Evolutionary conservation across 2,888 invertebrate species (phyloP), one percentile per base, ranked within the genome.

Genomic region (Pyralis farinalis): DNA sequence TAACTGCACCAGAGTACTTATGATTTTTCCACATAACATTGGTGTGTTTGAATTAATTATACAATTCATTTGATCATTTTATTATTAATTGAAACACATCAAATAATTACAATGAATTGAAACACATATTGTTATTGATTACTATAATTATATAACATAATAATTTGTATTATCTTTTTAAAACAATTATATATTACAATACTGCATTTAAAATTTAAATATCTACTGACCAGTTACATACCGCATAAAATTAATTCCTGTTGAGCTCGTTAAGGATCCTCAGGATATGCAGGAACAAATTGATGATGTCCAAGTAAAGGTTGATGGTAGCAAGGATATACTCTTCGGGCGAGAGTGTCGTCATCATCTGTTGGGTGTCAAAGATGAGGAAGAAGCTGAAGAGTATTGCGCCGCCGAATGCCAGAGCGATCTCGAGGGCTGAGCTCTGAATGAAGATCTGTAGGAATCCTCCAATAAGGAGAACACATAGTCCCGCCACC

Each of bases 321-420:
- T 94, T 95, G 68, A 97, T 95, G 0, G 96, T 94, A 1, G 96
- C 96, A 36, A 95, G 80, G 56, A 97, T 96, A 77, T 97, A 97
- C 67, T 97, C 97, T 71, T 97, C 96, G 0, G 96, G 93, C 0
- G 95, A 95, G 37, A 95, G 82, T 2, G 90, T 92, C 51, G 93
- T 91, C 95, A 96, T 95, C 82, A 96, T 91, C 84, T 94, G 91
- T 71, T 96, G 95, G 0, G 96, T 95, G 79, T 97, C 97, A 65
- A 93, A 94, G 52, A 97, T 91, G 32, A 97, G 93, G 84, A 96
- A 96, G 31, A 96, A 81, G 27, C 93, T 94, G 82, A 97, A 97
- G 33, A 97, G 65, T 4, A 94, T 74, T 0, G 94, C 93, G 3
- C 96, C 96, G 3, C 91, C 93, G 51, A 95, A 85, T 0, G 95